These are phyloP conservation scores for Tretioscincus oriximinensis DNA, from an alignment of 2,113 vertebrate species.

Conservation along the genomic window DNA sequence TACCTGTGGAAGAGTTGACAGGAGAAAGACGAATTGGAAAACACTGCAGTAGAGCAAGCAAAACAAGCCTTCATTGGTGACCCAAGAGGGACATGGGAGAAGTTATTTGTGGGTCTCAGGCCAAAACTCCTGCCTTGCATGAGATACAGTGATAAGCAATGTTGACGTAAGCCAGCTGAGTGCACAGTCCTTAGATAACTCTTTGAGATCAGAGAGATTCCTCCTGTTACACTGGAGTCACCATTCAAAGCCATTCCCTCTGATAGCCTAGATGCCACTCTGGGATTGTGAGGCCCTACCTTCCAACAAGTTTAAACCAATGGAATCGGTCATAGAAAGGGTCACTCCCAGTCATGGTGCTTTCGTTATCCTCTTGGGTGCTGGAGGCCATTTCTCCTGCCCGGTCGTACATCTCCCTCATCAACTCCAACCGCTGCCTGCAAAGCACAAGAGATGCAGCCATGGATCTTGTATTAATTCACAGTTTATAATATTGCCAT, in stretches of 20 bases:
- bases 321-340: constrained; percentile 98
- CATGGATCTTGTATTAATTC: neutral
- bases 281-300: constrained; percentile 67
- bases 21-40: too few species aligned
- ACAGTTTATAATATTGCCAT: neutral
- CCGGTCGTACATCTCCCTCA: constrained; percentile 97
- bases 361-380: constrained; percentile 82
- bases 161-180: neutral
- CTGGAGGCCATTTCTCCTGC: constrained; percentile 91
- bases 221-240: rapidly evolving
- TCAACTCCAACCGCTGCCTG: constrained; percentile 93
- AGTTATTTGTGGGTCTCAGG: too few species aligned
- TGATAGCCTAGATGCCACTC: rapidly evolving
- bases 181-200: neutral
- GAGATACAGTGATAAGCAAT: too few species aligned
- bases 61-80: too few species aligned
- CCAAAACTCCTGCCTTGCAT: neutral
- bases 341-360: constrained; percentile 87
- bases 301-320: constrained; percentile 98
- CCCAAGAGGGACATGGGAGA: too few species aligned
- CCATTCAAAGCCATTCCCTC: neutral
- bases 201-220: neutral
- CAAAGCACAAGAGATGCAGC: neutral
- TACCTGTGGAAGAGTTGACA: too few species aligned
- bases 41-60: too few species aligned